Evolutionary conservation across 1,140 invertebrate species (phyloP), one percentile per base, ranked within the genome.

Genomic region (Galleria mellonella): DNA sequence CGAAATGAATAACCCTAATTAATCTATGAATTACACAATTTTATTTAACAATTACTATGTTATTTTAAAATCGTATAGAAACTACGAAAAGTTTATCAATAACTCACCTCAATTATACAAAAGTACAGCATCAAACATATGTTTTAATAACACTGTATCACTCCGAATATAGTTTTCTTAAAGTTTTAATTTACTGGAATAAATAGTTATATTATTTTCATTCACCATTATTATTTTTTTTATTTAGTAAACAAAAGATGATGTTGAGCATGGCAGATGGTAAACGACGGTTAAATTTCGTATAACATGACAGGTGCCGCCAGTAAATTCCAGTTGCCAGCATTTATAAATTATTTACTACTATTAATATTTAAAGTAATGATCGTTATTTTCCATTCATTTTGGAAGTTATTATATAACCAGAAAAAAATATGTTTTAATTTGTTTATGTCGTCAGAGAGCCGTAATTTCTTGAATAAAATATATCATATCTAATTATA

Each of bases 241-340:
- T 17, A 54, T 2, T 43, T 30, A 10, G 51, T 63, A 66, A 61
- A 62, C 60, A 61, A 61, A 63, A 58, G 59, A 59, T n/a, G n/a
- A n/a, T n/a, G 40, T 43, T 55, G 43, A 53, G n/a, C n/a, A n/a
- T n/a, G 55, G 65, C 72, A 76, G 72, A 63, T 76, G 72, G 53
- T 36, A 23, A 29, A 30, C 31, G 60, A 60, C 67, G 62, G 67
- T 66, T 70, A 60, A 15, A 42, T 23, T 23, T 23, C 6, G 17
- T 23, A 37, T 44, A 48, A 48, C 37, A 35, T 64, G 62, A 61
- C 57, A 56, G 44, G n/a, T n/a, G n/a, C n/a, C n/a, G n/a, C n/a
- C n/a, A n/a, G n/a, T n/a, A n/a, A n/a, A 44, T 55, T 46, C 11
- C 32, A 32, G 38, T 51, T 51, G 28, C 32, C 15, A 42, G 44